Percentiles rank a stretch among this genome's conserved stretches.
Evolutionary conservation across 2,113 vertebrate genomes (phyloP).

Genomic region (Neofelis nebulosa): DNA sequence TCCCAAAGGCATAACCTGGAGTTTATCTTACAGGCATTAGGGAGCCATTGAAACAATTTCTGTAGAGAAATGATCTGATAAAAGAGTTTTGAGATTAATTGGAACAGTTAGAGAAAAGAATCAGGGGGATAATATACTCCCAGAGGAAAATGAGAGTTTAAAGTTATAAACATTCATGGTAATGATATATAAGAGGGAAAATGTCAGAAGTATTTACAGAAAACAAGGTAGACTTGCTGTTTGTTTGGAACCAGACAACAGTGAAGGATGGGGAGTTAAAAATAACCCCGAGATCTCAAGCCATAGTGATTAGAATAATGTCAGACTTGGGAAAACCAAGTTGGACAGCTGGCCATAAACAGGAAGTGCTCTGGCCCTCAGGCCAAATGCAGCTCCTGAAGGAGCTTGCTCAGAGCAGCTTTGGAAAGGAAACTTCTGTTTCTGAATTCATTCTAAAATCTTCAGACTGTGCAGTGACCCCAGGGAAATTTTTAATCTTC

Average conservation of each 20-base stretch:
- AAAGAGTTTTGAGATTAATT: not conserved
- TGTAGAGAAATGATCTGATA: not conserved
- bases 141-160: not conserved
- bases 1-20: not conserved
- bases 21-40: not conserved
- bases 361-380: fast-evolving
- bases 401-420: not conserved
- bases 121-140: not conserved
- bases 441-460: not conserved
- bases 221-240: not conserved
- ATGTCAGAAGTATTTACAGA: not conserved
- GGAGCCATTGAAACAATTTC: not conserved
- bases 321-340: not conserved
- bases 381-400: not conserved
- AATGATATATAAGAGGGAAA: not conserved
- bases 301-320: not conserved
- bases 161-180: not conserved
- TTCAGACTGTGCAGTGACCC: not conserved
- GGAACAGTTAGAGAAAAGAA: not conserved
- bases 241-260: not conserved
- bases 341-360: not conserved
- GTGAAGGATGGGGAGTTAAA: not conserved
- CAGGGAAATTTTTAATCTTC: not conserved
- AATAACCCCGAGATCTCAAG: not conserved
- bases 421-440: not conserved